phyloP scores from a whole-genome alignment of 2,888 invertebrate genomes.

The Ophonus ardosiacus region DNA sequence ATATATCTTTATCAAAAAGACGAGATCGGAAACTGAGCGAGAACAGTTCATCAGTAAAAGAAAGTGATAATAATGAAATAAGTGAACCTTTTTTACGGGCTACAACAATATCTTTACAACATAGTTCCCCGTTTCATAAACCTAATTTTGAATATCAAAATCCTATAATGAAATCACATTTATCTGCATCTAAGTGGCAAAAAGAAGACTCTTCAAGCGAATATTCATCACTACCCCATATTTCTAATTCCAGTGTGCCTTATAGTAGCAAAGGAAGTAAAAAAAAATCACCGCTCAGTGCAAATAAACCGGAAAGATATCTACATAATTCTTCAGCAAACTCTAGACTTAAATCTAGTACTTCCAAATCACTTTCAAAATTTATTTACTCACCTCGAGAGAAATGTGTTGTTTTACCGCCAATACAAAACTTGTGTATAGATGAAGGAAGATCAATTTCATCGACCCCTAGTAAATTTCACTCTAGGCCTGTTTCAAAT shows the following conservation, averaged over 20 bases:
- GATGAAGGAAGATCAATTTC: conserved; percentile 71
- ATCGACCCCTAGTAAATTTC: conserved; percentile 70
- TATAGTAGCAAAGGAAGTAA: conserved; percentile 62
- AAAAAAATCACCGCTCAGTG: conserved; percentile 52
- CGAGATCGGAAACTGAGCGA: conserved; percentile 65
- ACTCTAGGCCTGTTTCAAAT: conserved; percentile 40
- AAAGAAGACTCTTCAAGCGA: conserved; percentile 66
- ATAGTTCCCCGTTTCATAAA: conserved; percentile 57
- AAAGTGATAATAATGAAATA: conserved; percentile 43
- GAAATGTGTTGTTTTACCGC: conserved; percentile 70
- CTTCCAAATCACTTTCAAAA: conserved; percentile 31
- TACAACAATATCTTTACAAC: conserved; percentile 53
- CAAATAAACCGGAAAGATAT: conserved; percentile 51
- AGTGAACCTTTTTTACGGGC: conserved; percentile 56
- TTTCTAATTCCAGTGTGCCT: conserved; percentile 67
- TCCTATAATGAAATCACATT: conserved; percentile 65
- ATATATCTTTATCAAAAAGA: conserved; percentile 65
- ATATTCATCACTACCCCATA: conserved; percentile 71
- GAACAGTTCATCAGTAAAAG: conserved; percentile 63
- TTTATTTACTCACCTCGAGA: conserved; percentile 64
- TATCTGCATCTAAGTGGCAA: conserved; percentile 66
- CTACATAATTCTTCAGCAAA: conserved; percentile 25
- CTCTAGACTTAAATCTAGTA: conserved; percentile 42
- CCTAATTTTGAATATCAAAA: conserved; percentile 57
- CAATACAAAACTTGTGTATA: conserved; percentile 68